Evolutionary conservation across 2,113 vertebrate species (phyloP).

Genomic region (Prietella phreatophila): DNA sequence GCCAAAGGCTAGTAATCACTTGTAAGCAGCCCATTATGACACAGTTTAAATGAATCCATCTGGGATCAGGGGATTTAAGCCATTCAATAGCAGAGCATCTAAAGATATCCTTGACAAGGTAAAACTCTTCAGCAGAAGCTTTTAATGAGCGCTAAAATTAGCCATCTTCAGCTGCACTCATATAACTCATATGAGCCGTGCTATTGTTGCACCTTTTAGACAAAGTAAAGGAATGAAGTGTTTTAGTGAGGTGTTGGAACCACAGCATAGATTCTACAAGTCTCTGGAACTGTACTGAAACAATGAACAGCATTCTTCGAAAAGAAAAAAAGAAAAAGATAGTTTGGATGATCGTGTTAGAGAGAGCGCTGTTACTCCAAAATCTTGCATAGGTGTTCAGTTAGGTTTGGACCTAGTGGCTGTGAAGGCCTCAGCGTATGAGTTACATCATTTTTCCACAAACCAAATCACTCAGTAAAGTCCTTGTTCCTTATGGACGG

Average conservation of each 20-base stretch:
- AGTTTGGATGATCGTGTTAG: no score
- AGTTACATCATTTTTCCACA: neutral
- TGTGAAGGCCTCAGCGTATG: neutral
- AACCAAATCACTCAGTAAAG: neutral
- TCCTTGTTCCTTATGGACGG: neutral
- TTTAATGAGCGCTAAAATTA: slow-evolving; percentile 53
- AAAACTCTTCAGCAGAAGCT: slow-evolving; percentile 45
- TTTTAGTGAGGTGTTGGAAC: neutral
- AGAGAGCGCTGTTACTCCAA: neutral
- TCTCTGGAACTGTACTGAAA: neutral
- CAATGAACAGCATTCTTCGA: neutral
- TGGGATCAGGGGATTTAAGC: slow-evolving; percentile 60
- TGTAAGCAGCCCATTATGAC: slow-evolving; percentile 62
- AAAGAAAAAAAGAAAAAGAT: neutral
- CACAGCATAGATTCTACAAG: neutral
- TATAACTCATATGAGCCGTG: neutral
- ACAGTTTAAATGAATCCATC: slow-evolving; percentile 65
- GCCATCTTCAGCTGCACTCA: neutral
- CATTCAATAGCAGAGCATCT: slow-evolving; percentile 62
- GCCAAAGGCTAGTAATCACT: slow-evolving; percentile 62
- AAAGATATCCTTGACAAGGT: slow-evolving; percentile 65
- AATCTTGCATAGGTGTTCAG: neutral
- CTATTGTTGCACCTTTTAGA: neutral
- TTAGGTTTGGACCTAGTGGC: neutral
- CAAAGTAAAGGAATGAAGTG: neutral